A percentile compares a stretch with the other conserved stretches of the same genome.
Evolutionary conservation across 2,113 vertebrate genomes (phyloP).

Genomic region (Polyodon spathula): DNA sequence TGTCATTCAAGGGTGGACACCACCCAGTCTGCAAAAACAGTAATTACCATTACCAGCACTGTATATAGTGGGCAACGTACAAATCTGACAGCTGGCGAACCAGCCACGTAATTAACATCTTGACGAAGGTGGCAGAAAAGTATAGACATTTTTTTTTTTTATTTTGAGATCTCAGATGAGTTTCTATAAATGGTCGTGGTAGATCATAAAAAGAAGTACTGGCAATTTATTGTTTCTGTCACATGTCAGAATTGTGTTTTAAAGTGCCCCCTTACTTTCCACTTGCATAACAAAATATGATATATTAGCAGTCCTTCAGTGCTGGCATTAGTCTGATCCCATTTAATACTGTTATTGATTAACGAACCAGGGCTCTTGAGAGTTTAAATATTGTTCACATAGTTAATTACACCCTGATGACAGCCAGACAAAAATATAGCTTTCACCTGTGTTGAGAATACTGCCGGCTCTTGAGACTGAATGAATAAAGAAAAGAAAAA

Average conservation of each 20-base stretch:
- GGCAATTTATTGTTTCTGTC: conserved; percentile 49
- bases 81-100: no score
- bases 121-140: no score
- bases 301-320: conserved; percentile 60
- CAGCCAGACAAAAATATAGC: no score
- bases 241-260: conserved; percentile 46
- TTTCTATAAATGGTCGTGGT: conserved; percentile 6
- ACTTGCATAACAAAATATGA: conserved; percentile 49
- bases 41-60: neutral
- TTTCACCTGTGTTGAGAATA: no score
- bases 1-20: conserved; percentile 32
- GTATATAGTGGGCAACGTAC: no score
- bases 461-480: no score
- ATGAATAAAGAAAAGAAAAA: no score
- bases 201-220: conserved; percentile 39
- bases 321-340: conserved; percentile 56
- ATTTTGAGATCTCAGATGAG: no score
- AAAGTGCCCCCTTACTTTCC: conserved; percentile 51
- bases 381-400: conserved; percentile 42
- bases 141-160: no score
- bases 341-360: conserved; percentile 61
- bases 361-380: conserved; percentile 38
- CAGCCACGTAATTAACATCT: no score
- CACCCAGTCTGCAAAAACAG: conserved; percentile 4
- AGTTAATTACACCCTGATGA: conserved; percentile 51